These are phyloP conservation scores for Eupithecia subumbrata DNA, from an alignment of 2,888 invertebrate species.

Conservation along the genomic window DNA sequence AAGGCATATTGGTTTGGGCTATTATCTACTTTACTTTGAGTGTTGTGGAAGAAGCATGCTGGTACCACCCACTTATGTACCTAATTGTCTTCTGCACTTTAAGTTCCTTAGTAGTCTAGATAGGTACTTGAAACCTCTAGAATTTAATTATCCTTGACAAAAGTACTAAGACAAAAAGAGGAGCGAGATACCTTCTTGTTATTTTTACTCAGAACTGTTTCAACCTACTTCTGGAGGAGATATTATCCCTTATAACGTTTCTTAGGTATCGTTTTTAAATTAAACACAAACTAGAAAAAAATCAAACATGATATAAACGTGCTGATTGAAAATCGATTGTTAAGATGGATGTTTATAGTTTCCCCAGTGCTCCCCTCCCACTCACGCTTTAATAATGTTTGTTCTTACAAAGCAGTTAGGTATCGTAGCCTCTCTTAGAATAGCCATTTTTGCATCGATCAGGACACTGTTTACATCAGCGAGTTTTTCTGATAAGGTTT, in stretches of 20 bases:
- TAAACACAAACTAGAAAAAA: background rate
- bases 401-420: background rate
- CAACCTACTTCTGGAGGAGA: background rate
- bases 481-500: background rate
- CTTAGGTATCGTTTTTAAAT: too few relatives aligned
- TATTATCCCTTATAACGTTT: background rate
- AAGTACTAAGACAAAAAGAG: background rate
- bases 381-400: background rate
- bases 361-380: background rate
- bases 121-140: background rate
- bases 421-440: background rate
- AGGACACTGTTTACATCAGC: background rate
- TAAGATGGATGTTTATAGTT: background rate
- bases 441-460: background rate
- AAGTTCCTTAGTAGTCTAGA: background rate
- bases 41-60: constrained; percentile 12
- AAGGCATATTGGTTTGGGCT: constrained; percentile 13
- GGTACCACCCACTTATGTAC: background rate
- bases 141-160: background rate
- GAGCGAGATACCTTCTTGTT: background rate
- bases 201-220: background rate
- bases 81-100: background rate
- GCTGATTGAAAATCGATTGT: background rate
- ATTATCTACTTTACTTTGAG: constrained; percentile 16
- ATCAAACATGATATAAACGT: background rate